Base-by-base conservation (phyloP, 1,140 invertebrate genomes). In the Brachionus sp. region DNA sequence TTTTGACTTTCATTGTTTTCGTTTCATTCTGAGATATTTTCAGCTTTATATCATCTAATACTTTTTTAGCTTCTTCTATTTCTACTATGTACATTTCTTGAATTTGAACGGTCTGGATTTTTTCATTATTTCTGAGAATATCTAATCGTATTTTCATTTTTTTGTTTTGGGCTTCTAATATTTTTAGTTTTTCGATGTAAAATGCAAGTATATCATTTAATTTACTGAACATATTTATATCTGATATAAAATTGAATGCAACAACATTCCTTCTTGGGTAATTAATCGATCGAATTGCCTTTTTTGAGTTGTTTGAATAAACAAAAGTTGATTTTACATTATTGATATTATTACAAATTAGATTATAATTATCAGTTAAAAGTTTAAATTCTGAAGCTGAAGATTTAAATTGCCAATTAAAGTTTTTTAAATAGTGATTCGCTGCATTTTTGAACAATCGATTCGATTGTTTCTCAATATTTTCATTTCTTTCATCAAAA, bases 111-210 rank as follows among this genome's bases (percentile, higher is more conserved):
- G 16, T 3, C 12, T 37, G 23, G n/a, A 4, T 1, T 6, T 46
- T 23, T 87, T 87, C 90, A 85, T 89, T 88, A 16, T 86, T 86
- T 75, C 87, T 87, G 44, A 90, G 85, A 46, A 86, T 85, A 39
- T 90, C 87, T 64, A 90, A 84, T 84, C 91, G 89, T 7, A 87
- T 86, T 66, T 87, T 88, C n/a, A 91, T 84, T 84, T 90, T 90
- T 73, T 88, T 86, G 85, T 89, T 90, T 84, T 90, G 88, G 13
- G 90, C 90, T 83, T 91, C 90, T 16, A 91, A 86, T 84, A 90
- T 91, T 78, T 90, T 87, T 25, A 90, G 88, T 64, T 90, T 86
- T 84, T 91, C 90, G 84, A 91, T 90, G 86, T 91, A 91, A 84
- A 84, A 86, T 77, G 90, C 90, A 83, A 91, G 88, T 46, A 88